phyloP scores from a whole-genome alignment of 2,888 invertebrate species.

The Euspilapteryx auroguttella region DNA sequence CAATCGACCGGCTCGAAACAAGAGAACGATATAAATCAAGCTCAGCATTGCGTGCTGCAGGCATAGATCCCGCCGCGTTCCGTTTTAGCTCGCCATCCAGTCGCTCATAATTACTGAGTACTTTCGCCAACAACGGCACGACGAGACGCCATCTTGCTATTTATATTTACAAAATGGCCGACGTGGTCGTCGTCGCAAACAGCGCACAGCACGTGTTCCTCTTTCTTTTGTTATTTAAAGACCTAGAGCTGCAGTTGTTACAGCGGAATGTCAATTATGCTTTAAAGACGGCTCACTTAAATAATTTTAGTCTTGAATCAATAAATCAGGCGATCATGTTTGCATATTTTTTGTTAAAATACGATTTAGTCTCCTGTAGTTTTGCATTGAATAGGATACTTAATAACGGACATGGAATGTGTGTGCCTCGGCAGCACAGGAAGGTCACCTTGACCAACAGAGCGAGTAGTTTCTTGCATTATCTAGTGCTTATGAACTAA shows the following conservation, averaged over 20 bases:
- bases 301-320: no score
- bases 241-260: no score
- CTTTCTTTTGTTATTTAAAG: conserved; percentile 22
- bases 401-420: no score
- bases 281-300: no score
- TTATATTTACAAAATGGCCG: conserved; percentile 55
- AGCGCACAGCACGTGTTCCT: conserved; percentile 35
- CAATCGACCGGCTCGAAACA: conserved; percentile 50
- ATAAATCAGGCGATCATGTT: no score
- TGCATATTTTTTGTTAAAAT: no score
- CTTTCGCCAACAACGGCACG: conserved; percentile 50
- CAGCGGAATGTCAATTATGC: neutral
- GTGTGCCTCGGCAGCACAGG: no score
- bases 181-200: no score
- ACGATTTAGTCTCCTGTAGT: conserved; percentile 12
- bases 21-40: conserved; percentile 55
- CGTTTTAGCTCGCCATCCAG: conserved; percentile 33
- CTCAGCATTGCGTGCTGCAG: conserved; percentile 49
- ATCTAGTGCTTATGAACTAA: no score
- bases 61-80: conserved; percentile 46
- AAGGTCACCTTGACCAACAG: conserved; percentile 51
- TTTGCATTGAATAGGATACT: conserved; percentile 35
- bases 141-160: conserved; percentile 54
- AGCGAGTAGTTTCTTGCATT: conserved; percentile 22
- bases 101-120: conserved; percentile 51